Evolutionary conservation across 1,140 invertebrate genomes (phyloP).

Genomic region (Drosophila equinoxialis): DNA sequence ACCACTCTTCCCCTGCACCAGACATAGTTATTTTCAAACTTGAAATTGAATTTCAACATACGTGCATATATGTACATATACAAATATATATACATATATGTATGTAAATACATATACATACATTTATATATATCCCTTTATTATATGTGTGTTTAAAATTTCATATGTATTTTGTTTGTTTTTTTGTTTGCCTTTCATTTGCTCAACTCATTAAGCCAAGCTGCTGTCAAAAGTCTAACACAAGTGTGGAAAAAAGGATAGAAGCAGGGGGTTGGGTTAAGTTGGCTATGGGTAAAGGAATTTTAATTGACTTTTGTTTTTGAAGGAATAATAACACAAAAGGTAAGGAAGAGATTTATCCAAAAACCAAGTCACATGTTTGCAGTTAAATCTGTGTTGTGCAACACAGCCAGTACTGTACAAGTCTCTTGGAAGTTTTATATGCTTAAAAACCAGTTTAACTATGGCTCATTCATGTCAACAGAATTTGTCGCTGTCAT

Average conservation of each 20-base stretch:
- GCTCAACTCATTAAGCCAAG: constrained; percentile 61
- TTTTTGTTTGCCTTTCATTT: constrained; percentile 66
- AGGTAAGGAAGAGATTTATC: constrained; percentile 1
- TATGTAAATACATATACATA: neutral
- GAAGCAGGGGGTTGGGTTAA: neutral
- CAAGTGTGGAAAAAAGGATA: neutral
- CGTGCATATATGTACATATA: neutral
- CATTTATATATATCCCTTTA: neutral
- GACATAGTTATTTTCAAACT: constrained; percentile 47
- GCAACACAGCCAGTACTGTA: no score
- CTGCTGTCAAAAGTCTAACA: constrained; percentile 21
- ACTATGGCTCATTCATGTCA: no score
- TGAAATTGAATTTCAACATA: constrained; percentile 64
- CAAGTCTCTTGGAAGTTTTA: no score
- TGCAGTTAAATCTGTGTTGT: no score
- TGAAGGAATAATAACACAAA: neutral
- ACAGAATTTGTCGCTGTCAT: no score
- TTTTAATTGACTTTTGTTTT: constrained; percentile 13
- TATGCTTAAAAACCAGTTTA: no score
- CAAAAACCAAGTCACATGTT: neutral
- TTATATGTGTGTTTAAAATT: constrained; percentile 10
- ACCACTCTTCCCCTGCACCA: neutral
- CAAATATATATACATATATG: neutral
- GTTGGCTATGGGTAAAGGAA: neutral
- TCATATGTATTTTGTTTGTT: constrained; percentile 15